Base-by-base conservation (phyloP, 2,113 vertebrate genomes). In the Garra rufa region DNA sequence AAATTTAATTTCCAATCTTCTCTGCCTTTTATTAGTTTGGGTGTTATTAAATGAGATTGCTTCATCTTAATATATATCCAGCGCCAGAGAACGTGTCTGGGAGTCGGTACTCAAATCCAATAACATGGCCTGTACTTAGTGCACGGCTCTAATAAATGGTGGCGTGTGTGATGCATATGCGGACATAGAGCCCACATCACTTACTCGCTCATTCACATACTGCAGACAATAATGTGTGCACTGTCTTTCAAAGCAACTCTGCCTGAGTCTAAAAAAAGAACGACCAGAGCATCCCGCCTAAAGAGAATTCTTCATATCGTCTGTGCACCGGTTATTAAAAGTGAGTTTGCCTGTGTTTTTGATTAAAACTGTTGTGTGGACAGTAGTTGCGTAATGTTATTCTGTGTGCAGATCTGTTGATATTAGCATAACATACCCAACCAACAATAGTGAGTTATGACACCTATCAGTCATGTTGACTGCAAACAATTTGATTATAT, bases 21-120 rank as follows among this genome's bases (percentile, higher is more conserved):
- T 95, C 95, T 97, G 85, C 94, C 97, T 97, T 98, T 99, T 99
- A 99, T 99, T 99, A 98, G 96, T 98, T 98, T 98, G 95, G 96
- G 93, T 98, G 96, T 99, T 99, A 99, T 99, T 99, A 99, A 99
- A 99, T 97, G 96, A 98, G 97, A 97, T 97, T 98, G 96, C 98
- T 98, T 98, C 97, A 97, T 96, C 96, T 97, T 98, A 97, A 97
- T 99, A 98, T 97, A 98, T 97, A 96, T 97, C 96, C 93, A 91
- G 95, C 93, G 93, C 96, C 95, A 93, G 95, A 90, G 95, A 95
- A 95, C 94, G 94, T 96, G 96, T 95, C 97, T 97, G 94, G 94
- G 86, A 97, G 96, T 96, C 97, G 97, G 97, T 98, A 98, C 98
- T 99, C 97, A 99, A 98, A 99, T 99, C 97, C 97, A 99, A 99